Evolutionary conservation across 2,797 vertebrate species (phyloP), one percentile per base, ranked within the genome.

Genomic region (Malacoraja senta): DNA sequence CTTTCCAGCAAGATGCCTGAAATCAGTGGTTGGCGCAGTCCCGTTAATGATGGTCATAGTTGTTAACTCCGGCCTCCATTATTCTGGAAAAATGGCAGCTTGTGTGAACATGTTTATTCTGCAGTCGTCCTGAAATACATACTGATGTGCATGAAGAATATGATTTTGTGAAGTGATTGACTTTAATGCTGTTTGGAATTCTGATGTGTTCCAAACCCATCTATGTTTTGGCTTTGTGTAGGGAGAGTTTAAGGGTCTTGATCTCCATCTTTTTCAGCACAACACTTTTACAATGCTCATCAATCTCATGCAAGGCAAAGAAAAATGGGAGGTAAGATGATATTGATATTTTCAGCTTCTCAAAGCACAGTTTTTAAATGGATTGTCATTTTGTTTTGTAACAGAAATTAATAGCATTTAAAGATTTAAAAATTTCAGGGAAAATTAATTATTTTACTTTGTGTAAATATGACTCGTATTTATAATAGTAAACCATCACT

Each of bases 271-370:
- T 26, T 92, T 92, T 92, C 38, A 92, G 90, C 38, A 53, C 90
- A 44, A 92, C 90, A 58, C 72, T 92, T 92, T 58, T 92, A 92
- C 90, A 91, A 53, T 58, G 24, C 44, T 72, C 90, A 91, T 38
- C 90, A 74, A 74, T 76, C 90, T 72, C 90, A 53, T 53, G 13
- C 38, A n/a, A 74, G 90, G 38, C 71, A 58, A 32, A 92, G 12
- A 38, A 92, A 92, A 58, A 74, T 92, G 38, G 90, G 71, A 76
- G 90, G 90, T 92, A 71, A 74, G 90, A n/a, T 68, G 9, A 53
- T 35, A 35, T 32, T 88, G n/a, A 88, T 15, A 88, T 65, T 32
- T 88, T 65, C 84, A 8, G 7, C 10, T 53, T 72, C 44, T 29
- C 8, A 68, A 68, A 68, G 35, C 13, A 72, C 12, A 76, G 44